Conservation (phyloP, 2,113 vertebrate species). For the Equus przewalskii region DNA sequence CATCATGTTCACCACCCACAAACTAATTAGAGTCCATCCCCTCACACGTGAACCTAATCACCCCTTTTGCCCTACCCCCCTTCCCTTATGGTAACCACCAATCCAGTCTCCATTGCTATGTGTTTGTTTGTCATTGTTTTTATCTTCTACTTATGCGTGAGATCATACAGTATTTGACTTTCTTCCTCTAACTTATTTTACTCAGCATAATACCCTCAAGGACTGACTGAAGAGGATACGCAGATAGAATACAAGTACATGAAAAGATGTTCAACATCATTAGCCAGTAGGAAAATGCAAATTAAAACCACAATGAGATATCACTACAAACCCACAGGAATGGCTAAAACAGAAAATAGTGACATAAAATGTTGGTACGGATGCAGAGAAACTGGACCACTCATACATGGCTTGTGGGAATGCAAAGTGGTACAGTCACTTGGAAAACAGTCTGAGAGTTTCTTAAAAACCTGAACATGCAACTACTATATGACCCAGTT, state of each 20-base stretch:
- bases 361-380: background rate
- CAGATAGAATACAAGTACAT: background rate
- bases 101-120: too few relatives aligned
- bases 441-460: background rate
- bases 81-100: too few relatives aligned
- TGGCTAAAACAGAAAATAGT: constrained; percentile 24
- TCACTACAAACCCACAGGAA: background rate
- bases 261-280: background rate
- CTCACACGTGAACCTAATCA: too few relatives aligned
- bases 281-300: background rate
- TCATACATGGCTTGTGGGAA: background rate
- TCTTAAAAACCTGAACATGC: background rate
- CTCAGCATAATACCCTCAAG: too few relatives aligned
- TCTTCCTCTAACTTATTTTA: too few relatives aligned
- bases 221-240: background rate
- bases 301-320: background rate
- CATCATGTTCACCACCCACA: too few relatives aligned
- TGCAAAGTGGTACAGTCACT: background rate
- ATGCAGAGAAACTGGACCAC: background rate
- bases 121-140: too few relatives aligned
- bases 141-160: too few relatives aligned
- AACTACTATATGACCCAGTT: background rate
- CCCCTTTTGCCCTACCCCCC: too few relatives aligned
- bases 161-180: too few relatives aligned
- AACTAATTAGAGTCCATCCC: too few relatives aligned